Base-by-base conservation (phyloP, 2,797 vertebrate genomes). In the Pseudochirops cupreus region DNA sequence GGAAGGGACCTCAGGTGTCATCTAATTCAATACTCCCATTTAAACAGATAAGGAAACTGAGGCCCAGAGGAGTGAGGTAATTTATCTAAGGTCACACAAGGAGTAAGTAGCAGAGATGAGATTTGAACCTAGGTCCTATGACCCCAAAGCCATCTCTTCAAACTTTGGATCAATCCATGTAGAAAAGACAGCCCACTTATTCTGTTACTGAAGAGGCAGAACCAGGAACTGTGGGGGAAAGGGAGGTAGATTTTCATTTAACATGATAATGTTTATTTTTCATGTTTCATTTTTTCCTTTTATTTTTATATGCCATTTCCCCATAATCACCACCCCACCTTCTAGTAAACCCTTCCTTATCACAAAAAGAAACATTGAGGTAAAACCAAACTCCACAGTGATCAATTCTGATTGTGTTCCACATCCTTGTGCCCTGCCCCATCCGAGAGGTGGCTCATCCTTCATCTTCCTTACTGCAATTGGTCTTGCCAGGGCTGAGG, bases 141-240 rank as follows among this genome's bases (percentile, higher is more conserved):
- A 87, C 18, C 46, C 39, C 21, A 46, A 87, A 87, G 74, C 7
- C 6, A 9, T 82, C 29, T 62, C 31, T 62, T 62, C 31, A 62
- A 33, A 62, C 13, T 33, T 62, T 31, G 3, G 29, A 31, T 29
- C 28, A 12, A 31, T 5, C 4, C 28, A 0, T 0, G 2, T n/a
- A 0, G 4, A n/a, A 14, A n/a, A 92, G 74, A 33, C 67, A 31
- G 21, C 12, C 28, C 9, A 39, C 50, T 50, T 29, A 28, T 33
- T 74, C 21, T 10, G 28, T n/a, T 11, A 31, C n/a, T 91, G 52
- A 24, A 2, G 90, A 91, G 74, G 29, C 33, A n/a, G 1, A 56
- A 82, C 16, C 95, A 52, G 16, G 52, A 55, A 18, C 18, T 6
- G 14, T 5, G 57, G 53, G 11, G 31, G 14, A 28, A 1, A 13